These are phyloP conservation scores for Philypnodon macrostomus DNA, from an alignment of 2,797 vertebrate species.

Conservation along the genomic window DNA sequence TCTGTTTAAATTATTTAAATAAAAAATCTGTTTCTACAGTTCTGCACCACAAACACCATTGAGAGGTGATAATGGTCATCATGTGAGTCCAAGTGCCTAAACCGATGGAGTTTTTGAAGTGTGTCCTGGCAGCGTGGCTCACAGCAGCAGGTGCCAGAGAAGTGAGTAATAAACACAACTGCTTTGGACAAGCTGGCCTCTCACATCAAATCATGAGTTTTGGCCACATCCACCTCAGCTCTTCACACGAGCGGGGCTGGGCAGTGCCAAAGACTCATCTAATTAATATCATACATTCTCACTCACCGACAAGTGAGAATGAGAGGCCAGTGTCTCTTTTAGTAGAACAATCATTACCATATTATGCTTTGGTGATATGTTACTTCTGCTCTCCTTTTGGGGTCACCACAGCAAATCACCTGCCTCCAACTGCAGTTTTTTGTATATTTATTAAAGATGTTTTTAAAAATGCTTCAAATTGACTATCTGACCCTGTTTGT, in stretches of 20 bases:
- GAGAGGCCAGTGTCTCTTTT: neutral
- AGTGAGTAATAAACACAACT: slow-evolving; percentile 77
- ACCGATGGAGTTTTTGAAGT: slow-evolving; percentile 37
- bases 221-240: slow-evolving; percentile 67
- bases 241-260: slow-evolving; percentile 47
- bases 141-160: slow-evolving; percentile 75
- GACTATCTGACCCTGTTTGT: no score
- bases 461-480: no score
- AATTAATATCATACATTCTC: slow-evolving; percentile 28
- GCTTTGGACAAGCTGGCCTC: slow-evolving; percentile 75
- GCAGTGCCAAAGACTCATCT: slow-evolving; percentile 26
- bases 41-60: slow-evolving; percentile 31
- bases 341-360: neutral
- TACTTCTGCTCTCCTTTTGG: no score
- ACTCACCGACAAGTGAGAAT: neutral
- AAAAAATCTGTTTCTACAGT: neutral
- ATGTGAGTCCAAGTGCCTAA: slow-evolving; percentile 50
- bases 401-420: no score
- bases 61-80: slow-evolving; percentile 56
- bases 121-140: slow-evolving; percentile 65
- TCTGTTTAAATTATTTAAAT: no score
- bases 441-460: no score
- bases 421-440: no score
- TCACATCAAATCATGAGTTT: slow-evolving; percentile 74
- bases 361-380: no score